Evolutionary conservation across 2,888 invertebrate species (phyloP), one percentile per base, ranked within the genome.

Genomic region (Callinectes sapidus): DNA sequence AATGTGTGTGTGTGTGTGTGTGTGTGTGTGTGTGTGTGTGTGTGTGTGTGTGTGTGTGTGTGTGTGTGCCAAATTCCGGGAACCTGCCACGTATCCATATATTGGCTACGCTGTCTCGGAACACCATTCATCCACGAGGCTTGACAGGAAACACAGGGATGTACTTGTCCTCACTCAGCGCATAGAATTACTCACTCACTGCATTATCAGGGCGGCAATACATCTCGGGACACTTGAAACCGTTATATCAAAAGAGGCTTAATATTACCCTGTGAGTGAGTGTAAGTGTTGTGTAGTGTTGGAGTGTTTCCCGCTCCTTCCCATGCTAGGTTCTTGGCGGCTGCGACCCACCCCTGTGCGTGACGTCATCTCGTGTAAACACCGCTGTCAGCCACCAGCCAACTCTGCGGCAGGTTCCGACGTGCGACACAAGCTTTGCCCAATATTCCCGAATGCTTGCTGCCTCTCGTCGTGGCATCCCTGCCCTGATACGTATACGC

Each of bases 41-140:
- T 71, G 71, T 71, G 71, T 71, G 71, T 71, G 71, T 71, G 71
- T 28, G 28, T 71, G 71, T 71, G 71, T 71, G 71, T n/a, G 81
- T 81, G 81, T 81, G 81, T 35, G 81, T 35, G 81, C 61, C 61
- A 61, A 61, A 61, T 61, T 61, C 61, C 61, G 61, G 2, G 23
- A 61, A 23, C 13, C 61, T 23, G 61, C 61, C 61, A 23, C 3
- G 61, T 61, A 14, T 61, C 61, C 61, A 61, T 61, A 61, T 61
- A 61, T 61, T 61, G 23, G 61, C 23, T 61, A 6, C 23, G 18
- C 23, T 23, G 61, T 61, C 61, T 18, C 23, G 18, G 23, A 1
- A 5, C 61, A 23, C 61, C 61, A 61, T 61, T 61, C 61, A 61
- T 61, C 18, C 23, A 13, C 23, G 13, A 3, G 23, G 61, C 23